phyloP scores from a whole-genome alignment of 2,113 vertebrate genomes.

The Cygnus atratus region DNA sequence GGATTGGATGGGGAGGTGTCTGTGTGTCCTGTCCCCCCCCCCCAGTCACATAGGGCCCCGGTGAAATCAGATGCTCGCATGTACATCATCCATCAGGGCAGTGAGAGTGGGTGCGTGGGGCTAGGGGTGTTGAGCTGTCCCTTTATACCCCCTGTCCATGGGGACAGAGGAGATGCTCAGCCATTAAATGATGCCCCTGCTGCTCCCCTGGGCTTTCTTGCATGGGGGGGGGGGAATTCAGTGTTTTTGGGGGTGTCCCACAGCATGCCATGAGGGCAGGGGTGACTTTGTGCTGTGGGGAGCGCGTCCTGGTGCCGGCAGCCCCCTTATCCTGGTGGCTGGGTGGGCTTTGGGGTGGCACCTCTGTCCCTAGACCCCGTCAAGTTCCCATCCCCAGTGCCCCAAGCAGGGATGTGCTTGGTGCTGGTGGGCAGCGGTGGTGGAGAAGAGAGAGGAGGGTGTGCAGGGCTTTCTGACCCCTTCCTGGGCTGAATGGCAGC shows the following conservation, averaged over 20 bases:
- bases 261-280: accelerated
- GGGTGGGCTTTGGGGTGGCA: background rate
- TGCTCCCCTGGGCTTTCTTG: background rate
- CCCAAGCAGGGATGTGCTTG: background rate
- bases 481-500: accelerated
- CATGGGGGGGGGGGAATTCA: background rate
- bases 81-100: background rate
- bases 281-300: background rate
- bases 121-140: background rate
- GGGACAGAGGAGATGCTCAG: background rate
- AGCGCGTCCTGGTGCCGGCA: background rate
- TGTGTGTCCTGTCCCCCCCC: background rate
- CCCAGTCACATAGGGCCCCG: background rate
- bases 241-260: background rate
- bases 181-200: background rate
- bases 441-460: background rate
- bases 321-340: background rate
- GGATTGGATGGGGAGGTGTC: background rate
- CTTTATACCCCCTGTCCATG: background rate
- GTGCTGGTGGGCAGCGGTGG: background rate
- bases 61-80: background rate
- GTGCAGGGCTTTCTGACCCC: accelerated
- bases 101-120: background rate
- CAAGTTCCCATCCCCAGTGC: background rate
- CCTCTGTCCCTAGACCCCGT: accelerated